phyloP scores from a whole-genome alignment of 2,888 invertebrate species.

The Idaea dimidiata region DNA sequence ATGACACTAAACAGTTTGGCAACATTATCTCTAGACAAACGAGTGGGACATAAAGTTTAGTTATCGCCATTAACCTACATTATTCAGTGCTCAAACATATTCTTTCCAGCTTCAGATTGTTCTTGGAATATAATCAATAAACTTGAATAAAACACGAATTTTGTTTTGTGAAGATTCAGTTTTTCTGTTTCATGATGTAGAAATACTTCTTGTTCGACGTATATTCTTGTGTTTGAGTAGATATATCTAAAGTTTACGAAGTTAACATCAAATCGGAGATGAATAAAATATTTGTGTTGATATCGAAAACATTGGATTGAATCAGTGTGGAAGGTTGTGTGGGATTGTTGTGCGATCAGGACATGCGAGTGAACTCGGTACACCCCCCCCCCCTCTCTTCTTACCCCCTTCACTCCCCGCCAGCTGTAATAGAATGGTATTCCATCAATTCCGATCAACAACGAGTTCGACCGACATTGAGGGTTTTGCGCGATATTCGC shows the following conservation, averaged over 20 bases:
- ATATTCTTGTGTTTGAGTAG: constrained; percentile 2
- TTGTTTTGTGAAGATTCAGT: neutral
- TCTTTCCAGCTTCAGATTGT: neutral
- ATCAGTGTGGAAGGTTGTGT: neutral
- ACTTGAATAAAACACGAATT: neutral
- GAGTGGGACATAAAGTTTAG: neutral
- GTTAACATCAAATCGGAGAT: neutral
- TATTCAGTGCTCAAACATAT: neutral
- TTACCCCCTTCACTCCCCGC: neutral
- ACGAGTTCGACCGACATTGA: constrained; percentile 15
- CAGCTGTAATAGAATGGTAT: constrained; percentile 20
- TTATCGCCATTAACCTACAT: constrained; percentile 30
- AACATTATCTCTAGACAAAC: neutral
- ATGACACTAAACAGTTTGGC: neutral
- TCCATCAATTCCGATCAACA: constrained; percentile 27
- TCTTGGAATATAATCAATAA: neutral
- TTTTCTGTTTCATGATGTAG: neutral
- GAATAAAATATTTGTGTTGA: neutral
- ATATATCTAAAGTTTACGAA: neutral
- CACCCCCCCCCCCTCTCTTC: too few relatives aligned
- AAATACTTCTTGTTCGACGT: neutral
- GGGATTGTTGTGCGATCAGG: constrained; percentile 8
- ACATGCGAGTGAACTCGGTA: neutral
- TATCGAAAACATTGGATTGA: neutral
- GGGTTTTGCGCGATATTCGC: constrained; percentile 10